phyloP scores from a whole-genome alignment of 1,140 invertebrate genomes.

The Amyelois transitella region DNA sequence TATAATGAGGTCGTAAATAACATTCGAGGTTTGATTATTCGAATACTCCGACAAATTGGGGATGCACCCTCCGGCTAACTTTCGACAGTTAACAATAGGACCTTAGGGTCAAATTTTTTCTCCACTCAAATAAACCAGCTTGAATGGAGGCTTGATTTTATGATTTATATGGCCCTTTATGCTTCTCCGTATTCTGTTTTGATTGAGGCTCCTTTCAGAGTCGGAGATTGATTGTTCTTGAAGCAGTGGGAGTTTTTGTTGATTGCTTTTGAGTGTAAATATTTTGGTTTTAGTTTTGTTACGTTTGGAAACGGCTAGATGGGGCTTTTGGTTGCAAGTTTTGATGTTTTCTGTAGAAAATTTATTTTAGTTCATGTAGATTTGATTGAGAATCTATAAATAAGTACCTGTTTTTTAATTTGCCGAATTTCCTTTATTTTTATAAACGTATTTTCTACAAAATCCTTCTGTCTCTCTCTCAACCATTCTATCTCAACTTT shows the following conservation, averaged over 20 bases:
- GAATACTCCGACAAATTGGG: slow-evolving; percentile 60
- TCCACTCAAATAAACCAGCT: slow-evolving; percentile 52
- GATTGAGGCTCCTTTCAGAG: slow-evolving; percentile 68
- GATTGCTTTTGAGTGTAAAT: slow-evolving; percentile 55
- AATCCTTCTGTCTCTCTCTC: too few relatives aligned
- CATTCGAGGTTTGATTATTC: slow-evolving; percentile 48
- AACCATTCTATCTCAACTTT: too few relatives aligned
- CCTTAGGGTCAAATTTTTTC: slow-evolving; percentile 52
- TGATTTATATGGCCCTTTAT: slow-evolving; percentile 71
- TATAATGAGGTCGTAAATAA: slow-evolving; percentile 66
- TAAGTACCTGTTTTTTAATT: too few relatives aligned
- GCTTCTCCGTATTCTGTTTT: slow-evolving; percentile 67
- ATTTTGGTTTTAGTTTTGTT: slow-evolving; percentile 44
- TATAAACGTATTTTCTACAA: too few relatives aligned
- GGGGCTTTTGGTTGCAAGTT: neutral
- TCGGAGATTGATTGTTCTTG: slow-evolving; percentile 69
- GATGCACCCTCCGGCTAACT: slow-evolving; percentile 46
- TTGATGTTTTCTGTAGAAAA: neutral
- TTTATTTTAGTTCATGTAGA: too few relatives aligned
- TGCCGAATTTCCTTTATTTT: too few relatives aligned
- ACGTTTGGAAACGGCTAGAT: slow-evolving; percentile 1
- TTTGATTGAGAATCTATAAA: too few relatives aligned
- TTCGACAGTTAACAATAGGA: slow-evolving; percentile 43
- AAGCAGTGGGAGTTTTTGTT: slow-evolving; percentile 64
- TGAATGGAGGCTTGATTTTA: slow-evolving; percentile 68